Conservation (phyloP, 2,888 invertebrate genomes). For the Allolobophora icterica region DNA sequence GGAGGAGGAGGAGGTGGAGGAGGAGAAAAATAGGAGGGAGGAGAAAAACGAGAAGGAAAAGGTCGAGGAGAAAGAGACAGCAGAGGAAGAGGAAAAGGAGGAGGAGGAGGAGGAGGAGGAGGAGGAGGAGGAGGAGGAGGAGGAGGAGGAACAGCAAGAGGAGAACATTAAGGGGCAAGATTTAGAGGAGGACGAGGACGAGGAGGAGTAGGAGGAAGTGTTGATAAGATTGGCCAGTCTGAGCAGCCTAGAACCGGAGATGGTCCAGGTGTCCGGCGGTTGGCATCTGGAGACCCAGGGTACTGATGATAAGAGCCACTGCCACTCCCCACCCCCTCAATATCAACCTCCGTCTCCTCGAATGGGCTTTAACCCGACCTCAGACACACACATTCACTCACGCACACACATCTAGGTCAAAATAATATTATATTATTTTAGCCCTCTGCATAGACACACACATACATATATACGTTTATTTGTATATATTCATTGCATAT, state of each 20-base stretch:
- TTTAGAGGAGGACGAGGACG: background rate
- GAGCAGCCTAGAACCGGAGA: background rate
- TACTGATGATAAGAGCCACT: background rate
- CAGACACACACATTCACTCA: too few species aligned
- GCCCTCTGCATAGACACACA: too few species aligned
- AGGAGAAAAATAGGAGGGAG: background rate
- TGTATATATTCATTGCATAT: too few species aligned
- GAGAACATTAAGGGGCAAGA: background rate
- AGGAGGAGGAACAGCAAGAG: background rate
- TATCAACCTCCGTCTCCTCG: background rate
- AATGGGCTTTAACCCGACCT: too few species aligned
- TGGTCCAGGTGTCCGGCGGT: background rate
- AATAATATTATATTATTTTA: too few species aligned
- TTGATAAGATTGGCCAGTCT: slow-evolving; percentile 2
- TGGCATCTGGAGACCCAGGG: background rate
- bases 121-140: background rate
- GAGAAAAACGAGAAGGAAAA: slow-evolving; percentile 9
- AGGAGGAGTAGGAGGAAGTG: background rate
- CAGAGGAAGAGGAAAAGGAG: background rate
- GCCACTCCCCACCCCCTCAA: background rate
- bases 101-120: background rate
- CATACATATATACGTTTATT: too few species aligned
- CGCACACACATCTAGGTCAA: too few species aligned
- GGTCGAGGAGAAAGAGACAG: background rate
- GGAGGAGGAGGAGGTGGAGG: background rate